Base-by-base conservation (phyloP, 1,140 invertebrate species). In the Antheraea pernyi region DNA sequence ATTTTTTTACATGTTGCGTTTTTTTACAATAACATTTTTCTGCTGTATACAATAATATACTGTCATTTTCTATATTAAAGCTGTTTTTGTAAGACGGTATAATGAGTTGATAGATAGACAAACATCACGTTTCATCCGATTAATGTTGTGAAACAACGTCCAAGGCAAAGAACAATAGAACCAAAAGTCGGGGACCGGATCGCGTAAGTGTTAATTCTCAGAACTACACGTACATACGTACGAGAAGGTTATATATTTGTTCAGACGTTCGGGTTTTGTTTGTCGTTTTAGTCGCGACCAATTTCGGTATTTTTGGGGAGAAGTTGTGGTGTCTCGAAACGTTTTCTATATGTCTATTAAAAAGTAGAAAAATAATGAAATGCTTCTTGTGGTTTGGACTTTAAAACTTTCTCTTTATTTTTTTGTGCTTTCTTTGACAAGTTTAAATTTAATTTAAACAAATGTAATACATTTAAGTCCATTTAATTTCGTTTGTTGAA, bases 151-250 rank as follows among this genome's bases (percentile, higher is more conserved):
- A 53, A 53, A 16, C 46, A 53, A 16, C 46, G 46, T 53, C 46
- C 46, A 53, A 53, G 46, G 11, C 6, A n/a, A 53, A 53, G 46
- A 53, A 53, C 59, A 61, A 36, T 61, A n/a, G 16, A 7, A 13
- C 30, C 61, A 63, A 63, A 37, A 37, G 11, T 37, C 61, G 30
- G 30, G 8, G 37, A 63, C 22, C 61, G 7, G 61, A n/a, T 63
- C 61, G 19, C 19, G 22, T 36, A 63, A 30, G 61, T 36, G 61
- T 63, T 63, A 63, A 63, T 63, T 63, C 61, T 37, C 13, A 63
- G 61, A 63, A 63, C 30, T 36, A 36, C 30, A 63, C 22, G 22
- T 63, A 63, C 19, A 36, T 11, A 63, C 22, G 22, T 63, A 63
- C 19, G 16, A 36, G 13, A 63, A 16, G 61, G 22, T 63, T 53